Conservation (phyloP, 2,888 invertebrate genomes). For the Orthonevra nobilis region DNA sequence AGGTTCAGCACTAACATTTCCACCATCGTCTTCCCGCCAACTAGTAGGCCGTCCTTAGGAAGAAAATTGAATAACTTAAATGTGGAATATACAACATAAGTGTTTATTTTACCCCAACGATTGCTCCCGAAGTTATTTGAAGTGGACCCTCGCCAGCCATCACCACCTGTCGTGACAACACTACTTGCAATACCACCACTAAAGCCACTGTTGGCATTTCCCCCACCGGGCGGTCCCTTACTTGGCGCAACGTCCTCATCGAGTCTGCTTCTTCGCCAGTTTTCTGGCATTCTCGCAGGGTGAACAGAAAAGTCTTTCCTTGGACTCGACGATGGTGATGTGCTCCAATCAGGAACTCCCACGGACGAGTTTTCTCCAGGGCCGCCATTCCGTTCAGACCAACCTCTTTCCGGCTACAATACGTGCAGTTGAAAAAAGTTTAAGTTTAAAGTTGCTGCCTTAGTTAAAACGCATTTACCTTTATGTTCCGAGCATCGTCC, state of each 20-base stretch:
- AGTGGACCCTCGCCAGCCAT: conserved; percentile 71
- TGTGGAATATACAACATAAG: background rate
- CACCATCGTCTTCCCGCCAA: conserved; percentile 78
- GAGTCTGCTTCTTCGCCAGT: conserved; percentile 78
- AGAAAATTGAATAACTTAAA: background rate
- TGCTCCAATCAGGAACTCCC: conserved; percentile 76
- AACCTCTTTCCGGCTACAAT: conserved; percentile 76
- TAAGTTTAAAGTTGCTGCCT: background rate
- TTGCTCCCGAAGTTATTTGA: conserved; percentile 72
- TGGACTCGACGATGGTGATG: conserved; percentile 78
- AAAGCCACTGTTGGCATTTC: conserved; percentile 25
- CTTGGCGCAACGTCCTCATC: conserved; percentile 73
- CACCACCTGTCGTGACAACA: conserved; percentile 17
- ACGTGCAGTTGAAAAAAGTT: background rate
- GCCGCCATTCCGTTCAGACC: conserved; percentile 78
- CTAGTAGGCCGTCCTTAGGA: conserved; percentile 77
- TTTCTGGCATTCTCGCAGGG: conserved; percentile 76
- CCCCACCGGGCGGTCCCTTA: conserved; percentile 29
- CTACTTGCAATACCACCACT: background rate
- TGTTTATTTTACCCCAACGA: conserved; percentile 76
- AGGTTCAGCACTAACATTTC: conserved; percentile 52
- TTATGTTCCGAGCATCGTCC: conserved; percentile 73
- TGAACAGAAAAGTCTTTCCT: conserved; percentile 78
- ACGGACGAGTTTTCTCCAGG: conserved; percentile 72
- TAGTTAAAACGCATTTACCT: conserved; percentile 33